Evolutionary conservation across 2,113 vertebrate genomes (phyloP), one percentile per base, ranked within the genome.

Genomic region (Albula glossodonta): DNA sequence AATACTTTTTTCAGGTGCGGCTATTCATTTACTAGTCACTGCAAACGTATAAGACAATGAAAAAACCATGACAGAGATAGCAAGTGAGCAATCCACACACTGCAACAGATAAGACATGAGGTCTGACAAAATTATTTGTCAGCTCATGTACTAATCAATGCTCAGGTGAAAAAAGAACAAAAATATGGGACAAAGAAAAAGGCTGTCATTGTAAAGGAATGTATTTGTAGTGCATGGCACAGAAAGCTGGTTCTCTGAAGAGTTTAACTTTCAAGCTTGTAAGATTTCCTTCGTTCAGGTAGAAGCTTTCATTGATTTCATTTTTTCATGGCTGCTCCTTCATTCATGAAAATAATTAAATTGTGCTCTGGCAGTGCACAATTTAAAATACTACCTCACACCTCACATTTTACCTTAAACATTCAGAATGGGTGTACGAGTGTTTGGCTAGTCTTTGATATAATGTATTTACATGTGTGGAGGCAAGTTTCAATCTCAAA

Each of bases 261-360:
- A 22, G n/a, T 74, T 70, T 31, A 25, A 9, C 70, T 25, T 25
- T 74, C 3, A 74, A 10, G 6, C 12, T 56, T 56, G 12, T 17
- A 48, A 49, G 79, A 22, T 17, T 22, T 15, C 15, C 25, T 77
- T 50, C 22, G 41, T 83, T 17, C 53, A 51, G n/a, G 22, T 49
- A 12, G 10, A 57, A 84, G 50, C 70, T 66, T 15, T 83, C 56
- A 70, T 48, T 70, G 13, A 78, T 78, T 41, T n/a, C 13, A 74
- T 74, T 74, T 74, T 41, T 74, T 74, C n/a, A n/a, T 31, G n/a
- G 6, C 25, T 74, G 7, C 51, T 74, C 25, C 50, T 80, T 5
- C 15, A 7, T 31, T 78, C 51, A 25, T 63, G 83, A 78, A 52
- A 77, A 77, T 78, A 31, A 8, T 84, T 52, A 84, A 74, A 74